Base-by-base conservation (phyloP, 2,888 invertebrate species). In the Chymomyza procnemis region DNA sequence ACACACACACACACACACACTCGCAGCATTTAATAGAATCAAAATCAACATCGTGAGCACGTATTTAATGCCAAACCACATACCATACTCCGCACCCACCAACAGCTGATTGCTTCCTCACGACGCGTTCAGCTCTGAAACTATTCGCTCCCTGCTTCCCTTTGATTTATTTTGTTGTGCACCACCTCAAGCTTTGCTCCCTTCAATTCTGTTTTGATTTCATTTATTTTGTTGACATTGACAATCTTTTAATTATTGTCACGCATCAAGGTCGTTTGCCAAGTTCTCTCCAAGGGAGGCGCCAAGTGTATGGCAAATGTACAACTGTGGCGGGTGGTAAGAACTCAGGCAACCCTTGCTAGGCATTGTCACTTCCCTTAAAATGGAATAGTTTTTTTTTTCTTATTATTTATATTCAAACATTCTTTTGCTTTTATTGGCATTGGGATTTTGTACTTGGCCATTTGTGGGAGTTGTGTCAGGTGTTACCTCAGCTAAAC, bases 221-320 rank as follows among this genome's bases (percentile, higher is more conserved):
- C 84, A 86, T 86, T 86, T 84, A 81, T 67, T 75, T 68, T 86
- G 79, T 86, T 86, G 83, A 88, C 85, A 83, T 71, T 76, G 74
- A 66, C 78, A 82, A 78, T 78, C 79, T 85, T 85, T 88, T 87
- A 87, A 88, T 86, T 87, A 81, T 81, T 85, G 76, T 78, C 78
- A 78, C 80, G 80, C 12, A 26, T 26, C 26, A 26, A 26, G 26
- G 26, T 26, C 26, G 26, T 26, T n/a, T 8, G 26, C 26, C 26
- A 26, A 6, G 6, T 26, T 3, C 6, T 26, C 6, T 26, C 26
- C 4, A 26, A 26, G 26, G 26, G 26, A 8, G 26, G 26, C 3
- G n/a, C n/a, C n/a, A n/a, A n/a, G n/a, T n/a, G n/a, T n/a, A n/a
- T n/a, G n/a, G n/a, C n/a, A n/a, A n/a, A n/a, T n/a, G n/a, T n/a